Base-by-base conservation (phyloP, 2,888 invertebrate species). In the Hartigia nigra region DNA sequence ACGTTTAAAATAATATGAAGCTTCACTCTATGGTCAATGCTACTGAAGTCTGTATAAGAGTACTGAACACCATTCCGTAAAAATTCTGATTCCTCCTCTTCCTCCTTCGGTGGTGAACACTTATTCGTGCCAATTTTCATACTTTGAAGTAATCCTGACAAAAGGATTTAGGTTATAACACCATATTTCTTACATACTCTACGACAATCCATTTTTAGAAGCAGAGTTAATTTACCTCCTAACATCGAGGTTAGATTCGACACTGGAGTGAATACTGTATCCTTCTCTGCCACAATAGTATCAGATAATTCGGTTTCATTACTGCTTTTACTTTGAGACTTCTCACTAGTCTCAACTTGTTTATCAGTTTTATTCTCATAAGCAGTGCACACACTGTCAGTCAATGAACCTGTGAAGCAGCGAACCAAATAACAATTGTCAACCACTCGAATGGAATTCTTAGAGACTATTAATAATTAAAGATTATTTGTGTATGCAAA, bases 381-480 rank as follows among this genome's bases (percentile, higher is more conserved):
- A 11, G 94, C 91, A 14, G 94, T 94, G 84, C 94, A 94, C 79
- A 94, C 92, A 88, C 94, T 94, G 84, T 94, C 94, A 36, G 94
- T 94, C 79, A 94, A 91, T 3, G 94, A 94, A 76, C 92, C 92
- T 92, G 83, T 14, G 86, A 85, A 83, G 55, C 2, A 55, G 0
- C 23, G 14, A 2, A 55, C 2, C 9, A 9, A 55, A 55, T 23
- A 23, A 23, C 9, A 2, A 55, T 9, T 55, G 2, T 55, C 2
- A 55, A 55, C 5, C 23, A 5, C 55, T 5, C 23, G 5, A 23
- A 23, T 23, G 1, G 2, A 55, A 55, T 55, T 55, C 2, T 23
- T 9, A n/a, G n/a, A n/a, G n/a, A n/a, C 14, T 9, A 23, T 23
- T 23, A 76, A 39, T 74, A 78, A 70, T 69, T 79, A 74, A 76